Base-by-base conservation (phyloP, 1,140 invertebrate genomes). In the Ostrea denselamellosa region DNA sequence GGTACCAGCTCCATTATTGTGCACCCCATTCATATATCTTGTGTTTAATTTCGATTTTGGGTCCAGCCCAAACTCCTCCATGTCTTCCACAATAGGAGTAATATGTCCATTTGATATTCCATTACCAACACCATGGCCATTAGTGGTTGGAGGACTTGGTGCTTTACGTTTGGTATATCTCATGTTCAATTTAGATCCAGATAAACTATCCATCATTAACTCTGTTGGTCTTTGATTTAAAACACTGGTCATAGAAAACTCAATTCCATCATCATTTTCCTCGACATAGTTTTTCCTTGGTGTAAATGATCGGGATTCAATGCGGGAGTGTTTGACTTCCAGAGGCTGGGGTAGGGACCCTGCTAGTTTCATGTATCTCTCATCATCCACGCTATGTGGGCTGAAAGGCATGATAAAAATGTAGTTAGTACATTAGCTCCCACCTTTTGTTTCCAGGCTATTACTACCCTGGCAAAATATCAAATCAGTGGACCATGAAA, bases 331-430 rank as follows among this genome's bases (percentile, higher is more conserved):
- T 58, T 90, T 90, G 51, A 92, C 89, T 90, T 92, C 91, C 81
- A 93, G 65, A 68, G 92, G 89, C 52, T 93, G 90, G 51, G 93
- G 93, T 71, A 94, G 89, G n/a, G 83, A 89, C 14, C 92, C 90
- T 12, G 85, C 51, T 53, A 93, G 71, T 51, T 90, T 54, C 89
- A 94, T 90, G 17, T 90, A 89, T 84, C 95, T 93, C 53, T 94
- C 92, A 17, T 90, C 85, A 62, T 95, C 95, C 54, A 94, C 92
- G 87, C 94, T 93, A 87, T 95, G 95, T 83, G 94, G 93, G 9
- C 94, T 94, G 83, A 77, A 77, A 77, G 68, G 68, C 68, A 77
- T 77, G 68, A 77, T 77, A 77, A 77, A 77, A 77, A 77, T 77
- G 68, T 77, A 28, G 68, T 77, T 77, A 77, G 68, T 25, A 28